Evolutionary conservation across 2,797 vertebrate genomes (phyloP).

Genomic region (Cheirogaleus major): DNA sequence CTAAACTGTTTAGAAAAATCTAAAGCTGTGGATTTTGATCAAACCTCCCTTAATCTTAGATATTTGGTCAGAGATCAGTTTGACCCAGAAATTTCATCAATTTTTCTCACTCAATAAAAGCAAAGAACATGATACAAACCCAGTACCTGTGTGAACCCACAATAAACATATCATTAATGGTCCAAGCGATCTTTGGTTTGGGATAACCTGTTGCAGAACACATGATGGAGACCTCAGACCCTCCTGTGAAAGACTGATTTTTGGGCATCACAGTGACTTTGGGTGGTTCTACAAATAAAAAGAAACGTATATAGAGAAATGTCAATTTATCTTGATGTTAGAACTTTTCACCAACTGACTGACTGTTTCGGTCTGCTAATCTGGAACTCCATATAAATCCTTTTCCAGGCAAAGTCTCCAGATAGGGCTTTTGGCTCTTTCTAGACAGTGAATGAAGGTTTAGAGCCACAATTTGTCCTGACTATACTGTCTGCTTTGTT

Average conservation of each 20-base stretch:
- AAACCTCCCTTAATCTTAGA: background rate
- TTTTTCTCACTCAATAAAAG: conserved; percentile 46
- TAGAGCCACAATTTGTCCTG: background rate
- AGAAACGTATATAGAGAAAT: background rate
- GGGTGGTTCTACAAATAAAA: conserved; percentile 89
- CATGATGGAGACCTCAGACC: conserved; percentile 92
- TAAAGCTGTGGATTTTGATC: background rate
- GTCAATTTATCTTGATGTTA: background rate
- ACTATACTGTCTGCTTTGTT: background rate
- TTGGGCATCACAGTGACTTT: conserved; percentile 90
- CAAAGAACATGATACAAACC: conserved; percentile 67
- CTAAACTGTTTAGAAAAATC: background rate
- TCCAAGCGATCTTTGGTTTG: conserved; percentile 93
- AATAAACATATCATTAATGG: conserved; percentile 94
- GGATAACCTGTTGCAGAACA: conserved; percentile 94
- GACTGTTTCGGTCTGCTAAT: background rate
- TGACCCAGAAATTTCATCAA: background rate
- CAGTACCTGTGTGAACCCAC: conserved; percentile 91
- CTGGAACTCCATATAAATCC: background rate
- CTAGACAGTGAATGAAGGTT: background rate
- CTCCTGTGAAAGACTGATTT: conserved; percentile 93
- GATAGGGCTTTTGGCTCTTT: background rate
- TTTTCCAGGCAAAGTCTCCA: background rate
- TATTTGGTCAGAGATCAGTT: background rate
- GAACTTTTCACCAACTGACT: background rate